phyloP scores from a whole-genome alignment of 1,140 invertebrate species.

The Neelides sp. region DNA sequence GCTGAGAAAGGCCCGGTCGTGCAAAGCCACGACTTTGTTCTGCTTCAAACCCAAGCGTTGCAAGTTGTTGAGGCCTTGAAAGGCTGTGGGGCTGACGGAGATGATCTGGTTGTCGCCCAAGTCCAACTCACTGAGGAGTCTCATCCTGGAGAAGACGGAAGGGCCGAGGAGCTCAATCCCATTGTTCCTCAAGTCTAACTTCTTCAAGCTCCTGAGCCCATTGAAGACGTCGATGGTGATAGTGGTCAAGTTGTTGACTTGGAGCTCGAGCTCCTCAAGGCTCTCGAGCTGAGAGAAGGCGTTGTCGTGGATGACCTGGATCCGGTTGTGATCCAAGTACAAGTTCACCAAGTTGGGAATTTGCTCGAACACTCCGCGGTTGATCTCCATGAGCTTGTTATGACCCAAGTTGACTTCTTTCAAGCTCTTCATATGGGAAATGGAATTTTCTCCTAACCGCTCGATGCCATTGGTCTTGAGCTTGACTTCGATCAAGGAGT shows the following conservation, averaged over 20 bases:
- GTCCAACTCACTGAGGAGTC: slow-evolving; percentile 52
- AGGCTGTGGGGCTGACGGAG: slow-evolving; percentile 53
- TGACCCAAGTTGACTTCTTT: slow-evolving; percentile 52
- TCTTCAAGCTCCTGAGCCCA: slow-evolving; percentile 47
- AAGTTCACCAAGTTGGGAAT: slow-evolving; percentile 53
- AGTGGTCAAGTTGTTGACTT: slow-evolving; percentile 53
- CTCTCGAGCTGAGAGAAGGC: slow-evolving; percentile 52
- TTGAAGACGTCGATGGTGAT: slow-evolving; percentile 55
- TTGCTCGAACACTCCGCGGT: slow-evolving; percentile 53
- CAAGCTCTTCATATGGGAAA: slow-evolving; percentile 52
- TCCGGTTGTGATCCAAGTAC: slow-evolving; percentile 54
- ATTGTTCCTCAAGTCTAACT: slow-evolving; percentile 55
- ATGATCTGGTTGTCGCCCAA: slow-evolving; percentile 56
- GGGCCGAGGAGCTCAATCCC: slow-evolving; percentile 56
- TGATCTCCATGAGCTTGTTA: slow-evolving; percentile 56
- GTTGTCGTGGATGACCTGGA: slow-evolving; percentile 53
- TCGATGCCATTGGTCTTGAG: slow-evolving; percentile 54
- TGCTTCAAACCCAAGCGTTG: slow-evolving; percentile 52
- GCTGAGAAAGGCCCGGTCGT: slow-evolving; percentile 49
- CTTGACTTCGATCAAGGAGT: slow-evolving; percentile 40
- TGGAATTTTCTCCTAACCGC: slow-evolving; percentile 48
- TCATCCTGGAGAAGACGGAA: slow-evolving; percentile 57
- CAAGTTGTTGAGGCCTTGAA: slow-evolving; percentile 54
- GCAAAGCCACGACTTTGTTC: slow-evolving; percentile 53
- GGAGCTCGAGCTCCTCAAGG: slow-evolving; percentile 53